Evolutionary conservation across 2,888 invertebrate species (phyloP).

Genomic region (Acleris literana): DNA sequence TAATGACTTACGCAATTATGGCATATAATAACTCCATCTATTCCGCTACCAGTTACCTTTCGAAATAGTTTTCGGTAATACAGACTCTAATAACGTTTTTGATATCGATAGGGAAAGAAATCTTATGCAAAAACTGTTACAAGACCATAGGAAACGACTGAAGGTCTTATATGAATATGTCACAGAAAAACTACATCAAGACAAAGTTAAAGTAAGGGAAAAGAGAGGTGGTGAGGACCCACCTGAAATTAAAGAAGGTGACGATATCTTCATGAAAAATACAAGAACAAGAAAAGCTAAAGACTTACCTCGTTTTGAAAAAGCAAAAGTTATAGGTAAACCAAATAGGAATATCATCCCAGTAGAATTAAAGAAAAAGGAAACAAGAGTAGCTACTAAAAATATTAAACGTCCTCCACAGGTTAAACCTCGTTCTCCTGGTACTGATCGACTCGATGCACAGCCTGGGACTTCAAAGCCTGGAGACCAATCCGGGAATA

Average conservation of each 20-base stretch:
- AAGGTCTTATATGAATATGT: conserved; percentile 37
- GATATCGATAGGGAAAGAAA: conserved; percentile 15
- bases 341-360: conserved; percentile 36
- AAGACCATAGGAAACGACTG: conserved; percentile 38
- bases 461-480: conserved; percentile 28
- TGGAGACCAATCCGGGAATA: conserved; percentile 28
- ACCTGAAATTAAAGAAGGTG: conserved; percentile 35
- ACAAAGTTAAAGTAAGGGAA: conserved; percentile 34
- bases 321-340: conserved; percentile 39
- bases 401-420: conserved; percentile 37
- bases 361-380: conserved; percentile 29
- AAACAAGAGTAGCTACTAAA: conserved; percentile 32
- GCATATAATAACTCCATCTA: conserved; percentile 16
- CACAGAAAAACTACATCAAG: conserved; percentile 22
- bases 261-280: conserved; percentile 41
- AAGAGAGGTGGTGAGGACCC: conserved; percentile 37
- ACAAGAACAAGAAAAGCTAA: conserved; percentile 41
- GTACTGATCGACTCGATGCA: conserved; percentile 12
- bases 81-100: conserved; percentile 7
- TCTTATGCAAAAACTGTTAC: conserved; percentile 36
- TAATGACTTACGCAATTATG: conserved; percentile 21
- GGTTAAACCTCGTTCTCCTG: conserved; percentile 22
- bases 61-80: conserved; percentile 17
- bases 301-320: conserved; percentile 41
- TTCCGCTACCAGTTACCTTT: conserved; percentile 6